Evolutionary conservation across 35 echinoderm and acorn worm species (phyloP).

Genomic region (Lytechinus pictus): DNA sequence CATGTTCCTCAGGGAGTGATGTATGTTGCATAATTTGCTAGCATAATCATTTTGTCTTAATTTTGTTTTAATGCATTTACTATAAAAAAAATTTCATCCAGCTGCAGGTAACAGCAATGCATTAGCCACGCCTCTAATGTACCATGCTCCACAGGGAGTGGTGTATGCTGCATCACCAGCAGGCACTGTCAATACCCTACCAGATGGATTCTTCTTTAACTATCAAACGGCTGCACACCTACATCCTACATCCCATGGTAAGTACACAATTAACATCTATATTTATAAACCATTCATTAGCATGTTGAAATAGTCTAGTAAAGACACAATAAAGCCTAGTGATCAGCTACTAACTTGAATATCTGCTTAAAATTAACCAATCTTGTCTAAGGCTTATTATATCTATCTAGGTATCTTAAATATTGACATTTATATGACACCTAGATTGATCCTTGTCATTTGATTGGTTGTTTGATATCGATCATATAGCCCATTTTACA

Average conservation of each 20-base stretch:
- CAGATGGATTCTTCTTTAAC: slow-evolving; percentile 43
- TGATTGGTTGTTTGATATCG: too few relatives aligned
- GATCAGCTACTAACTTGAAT: background rate
- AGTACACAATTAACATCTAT: background rate
- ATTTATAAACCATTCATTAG: background rate
- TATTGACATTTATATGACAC: too few relatives aligned
- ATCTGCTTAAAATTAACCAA: background rate
- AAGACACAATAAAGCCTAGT: background rate
- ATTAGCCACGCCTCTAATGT: slow-evolving; percentile 75
- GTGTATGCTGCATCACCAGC: slow-evolving; percentile 77
- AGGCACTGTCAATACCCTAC: background rate
- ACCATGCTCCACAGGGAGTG: slow-evolving; percentile 84
- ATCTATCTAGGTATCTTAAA: background rate
- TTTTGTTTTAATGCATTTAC: too few relatives aligned
- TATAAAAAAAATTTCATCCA: background rate
- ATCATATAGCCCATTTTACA: too few relatives aligned
- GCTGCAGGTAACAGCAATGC: slow-evolving; percentile 37
- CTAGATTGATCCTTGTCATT: too few relatives aligned
- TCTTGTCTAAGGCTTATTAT: background rate
- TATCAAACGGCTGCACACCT: slow-evolving; percentile 29
- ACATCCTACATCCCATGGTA: background rate
- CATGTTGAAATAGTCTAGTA: background rate
- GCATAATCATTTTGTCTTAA: too few relatives aligned
- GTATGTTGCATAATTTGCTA: too few relatives aligned
- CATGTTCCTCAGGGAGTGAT: too few relatives aligned